Evolutionary conservation across 2,797 vertebrate species (phyloP).

Genomic region (Manis crassicaudata): DNA sequence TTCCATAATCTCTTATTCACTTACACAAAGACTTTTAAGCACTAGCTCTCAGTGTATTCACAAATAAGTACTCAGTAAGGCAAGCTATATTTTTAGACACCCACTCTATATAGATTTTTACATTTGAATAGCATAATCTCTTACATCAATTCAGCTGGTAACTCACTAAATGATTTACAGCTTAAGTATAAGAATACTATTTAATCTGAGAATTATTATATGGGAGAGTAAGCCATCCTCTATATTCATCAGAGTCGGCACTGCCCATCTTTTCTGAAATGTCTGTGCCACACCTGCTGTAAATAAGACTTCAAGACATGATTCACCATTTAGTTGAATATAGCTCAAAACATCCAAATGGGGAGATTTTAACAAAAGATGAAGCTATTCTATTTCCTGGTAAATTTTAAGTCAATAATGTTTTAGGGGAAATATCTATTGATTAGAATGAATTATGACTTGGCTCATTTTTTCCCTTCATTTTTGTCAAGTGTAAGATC

Average conservation of each 20-base stretch:
- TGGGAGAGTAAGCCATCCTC: background rate
- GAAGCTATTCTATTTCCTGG: background rate
- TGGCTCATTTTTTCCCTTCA: background rate
- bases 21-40: background rate
- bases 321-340: background rate
- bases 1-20: background rate
- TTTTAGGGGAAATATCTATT: background rate
- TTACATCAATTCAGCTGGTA: background rate
- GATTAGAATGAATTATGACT: constrained; percentile 13
- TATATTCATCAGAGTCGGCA: background rate
- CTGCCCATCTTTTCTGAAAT: background rate
- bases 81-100: background rate
- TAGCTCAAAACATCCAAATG: background rate
- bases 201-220: background rate
- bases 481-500: background rate
- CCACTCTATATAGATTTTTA: background rate
- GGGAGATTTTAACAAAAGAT: background rate
- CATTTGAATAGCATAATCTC: background rate
- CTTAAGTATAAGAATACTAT: background rate
- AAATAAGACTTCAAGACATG: background rate
- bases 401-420: background rate
- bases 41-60: background rate
- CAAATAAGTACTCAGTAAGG: background rate
- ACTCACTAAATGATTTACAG: background rate
- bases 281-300: background rate